These are phyloP conservation scores for Tholera decimalis DNA, from an alignment of 2,888 invertebrate genomes.

Conservation along the genomic window DNA sequence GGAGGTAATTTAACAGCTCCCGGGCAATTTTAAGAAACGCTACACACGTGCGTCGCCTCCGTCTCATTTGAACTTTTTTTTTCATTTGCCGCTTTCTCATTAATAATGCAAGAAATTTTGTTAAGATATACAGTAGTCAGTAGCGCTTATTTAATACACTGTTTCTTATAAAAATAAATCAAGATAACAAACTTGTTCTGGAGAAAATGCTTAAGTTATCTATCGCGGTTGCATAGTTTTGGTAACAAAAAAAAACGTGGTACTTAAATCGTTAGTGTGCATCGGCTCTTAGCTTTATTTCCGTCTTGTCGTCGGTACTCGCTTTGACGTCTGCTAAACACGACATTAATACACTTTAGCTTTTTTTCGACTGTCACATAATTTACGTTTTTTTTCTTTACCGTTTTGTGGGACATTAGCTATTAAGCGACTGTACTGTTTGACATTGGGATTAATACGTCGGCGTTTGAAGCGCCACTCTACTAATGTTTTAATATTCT, in stretches of 20 bases:
- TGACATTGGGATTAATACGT: slow-evolving; percentile 87
- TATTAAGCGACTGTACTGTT: slow-evolving; percentile 84
- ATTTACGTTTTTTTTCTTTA: slow-evolving; percentile 82
- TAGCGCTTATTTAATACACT: slow-evolving; percentile 38
- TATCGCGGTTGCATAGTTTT: slow-evolving; percentile 57
- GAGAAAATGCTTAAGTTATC: slow-evolving; percentile 54
- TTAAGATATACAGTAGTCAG: slow-evolving; percentile 25
- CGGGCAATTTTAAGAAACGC: slow-evolving; percentile 68
- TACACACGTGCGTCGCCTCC: slow-evolving; percentile 66
- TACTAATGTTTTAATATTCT: slow-evolving; percentile 64
- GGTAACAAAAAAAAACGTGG: slow-evolving; percentile 53
- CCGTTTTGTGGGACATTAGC: slow-evolving; percentile 88
- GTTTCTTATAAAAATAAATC: slow-evolving; percentile 24
- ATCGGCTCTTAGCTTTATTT: slow-evolving; percentile 81
- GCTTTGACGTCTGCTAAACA: slow-evolving; percentile 90
- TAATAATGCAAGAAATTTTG: slow-evolving; percentile 48
- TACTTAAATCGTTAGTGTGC: slow-evolving; percentile 71
- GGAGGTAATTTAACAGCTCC: slow-evolving; percentile 82
- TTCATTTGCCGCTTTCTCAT: slow-evolving; percentile 37
- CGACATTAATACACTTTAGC: slow-evolving; percentile 89
- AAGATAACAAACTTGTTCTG: slow-evolving; percentile 23
- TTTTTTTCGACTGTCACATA: slow-evolving; percentile 89
- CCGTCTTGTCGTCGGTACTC: slow-evolving; percentile 80
- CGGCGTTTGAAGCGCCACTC: slow-evolving; percentile 76
- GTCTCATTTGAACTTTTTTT: slow-evolving; percentile 49